These are phyloP conservation scores for Acleris holmiana DNA, from an alignment of 2,888 invertebrate species.

Conservation along the genomic window DNA sequence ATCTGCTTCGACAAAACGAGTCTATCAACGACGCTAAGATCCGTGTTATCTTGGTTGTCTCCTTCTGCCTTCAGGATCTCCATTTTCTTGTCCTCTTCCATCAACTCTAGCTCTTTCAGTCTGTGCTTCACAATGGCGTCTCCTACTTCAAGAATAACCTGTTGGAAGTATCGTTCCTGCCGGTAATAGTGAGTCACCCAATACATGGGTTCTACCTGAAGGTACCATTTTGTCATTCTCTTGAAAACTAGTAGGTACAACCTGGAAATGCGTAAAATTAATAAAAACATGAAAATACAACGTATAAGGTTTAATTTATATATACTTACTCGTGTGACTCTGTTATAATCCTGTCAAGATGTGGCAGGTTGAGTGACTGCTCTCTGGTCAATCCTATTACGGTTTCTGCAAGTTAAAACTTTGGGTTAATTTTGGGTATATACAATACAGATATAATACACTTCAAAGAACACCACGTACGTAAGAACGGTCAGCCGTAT, in stretches of 20 bases:
- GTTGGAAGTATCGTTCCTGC: background rate
- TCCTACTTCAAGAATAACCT: constrained; percentile 19
- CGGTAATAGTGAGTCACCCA: constrained; percentile 46
- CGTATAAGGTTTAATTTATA: background rate
- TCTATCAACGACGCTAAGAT: constrained; percentile 38
- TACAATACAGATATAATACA: too few relatives aligned
- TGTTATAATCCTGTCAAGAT: constrained; percentile 24
- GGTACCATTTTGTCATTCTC: constrained; percentile 70
- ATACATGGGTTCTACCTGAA: constrained; percentile 62
- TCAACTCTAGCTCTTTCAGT: constrained; percentile 12
- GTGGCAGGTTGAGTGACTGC: constrained; percentile 30
- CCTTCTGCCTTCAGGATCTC: constrained; percentile 25
- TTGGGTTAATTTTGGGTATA: too few relatives aligned
- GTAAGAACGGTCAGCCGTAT: too few relatives aligned
- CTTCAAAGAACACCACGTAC: too few relatives aligned
- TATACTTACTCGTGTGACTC: constrained; percentile 34
- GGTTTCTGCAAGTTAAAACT: constrained; percentile 35
- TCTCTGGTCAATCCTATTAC: constrained; percentile 37
- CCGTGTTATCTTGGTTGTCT: constrained; percentile 33
- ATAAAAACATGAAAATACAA: background rate
- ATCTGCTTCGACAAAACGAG: constrained; percentile 35
- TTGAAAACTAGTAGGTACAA: constrained; percentile 60
- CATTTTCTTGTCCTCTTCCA: constrained; percentile 14
- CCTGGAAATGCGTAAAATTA: constrained; percentile 44
- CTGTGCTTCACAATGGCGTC: constrained; percentile 22